Conservation (phyloP, 2,113 vertebrate genomes). For the Hemiscyllium ocellatum region DNA sequence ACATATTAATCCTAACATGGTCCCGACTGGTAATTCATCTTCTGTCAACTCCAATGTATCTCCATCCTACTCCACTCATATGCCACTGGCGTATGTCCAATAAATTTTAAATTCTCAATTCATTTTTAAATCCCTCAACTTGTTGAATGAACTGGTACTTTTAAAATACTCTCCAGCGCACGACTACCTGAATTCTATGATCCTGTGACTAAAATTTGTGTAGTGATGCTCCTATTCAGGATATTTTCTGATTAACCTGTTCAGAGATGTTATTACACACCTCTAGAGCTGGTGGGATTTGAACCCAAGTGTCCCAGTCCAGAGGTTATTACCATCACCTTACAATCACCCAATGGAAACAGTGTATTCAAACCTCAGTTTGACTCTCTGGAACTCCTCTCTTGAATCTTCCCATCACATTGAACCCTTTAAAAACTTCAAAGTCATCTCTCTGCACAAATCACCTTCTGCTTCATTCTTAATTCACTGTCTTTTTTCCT, state of each 20-base stretch:
- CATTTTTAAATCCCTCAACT: not conserved
- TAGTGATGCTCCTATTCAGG: too few species aligned
- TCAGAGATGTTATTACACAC: too few species aligned
- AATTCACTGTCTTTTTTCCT: not conserved
- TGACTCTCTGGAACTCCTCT: not conserved
- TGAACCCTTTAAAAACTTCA: not conserved
- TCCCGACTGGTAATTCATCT: not conserved
- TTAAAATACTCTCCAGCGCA: not conserved
- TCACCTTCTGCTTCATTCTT: not conserved
- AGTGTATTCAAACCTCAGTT: not conserved
- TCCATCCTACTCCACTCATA: not conserved
- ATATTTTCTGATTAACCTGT: too few species aligned
- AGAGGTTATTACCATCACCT: not conserved
- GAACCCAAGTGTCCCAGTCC: too few species aligned
- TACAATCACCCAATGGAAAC: not conserved
- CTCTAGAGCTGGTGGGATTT: too few species aligned
- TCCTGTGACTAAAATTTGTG: not conserved
- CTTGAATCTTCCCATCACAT: not conserved
- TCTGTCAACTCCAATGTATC: not conserved
- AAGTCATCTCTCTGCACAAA: not conserved
- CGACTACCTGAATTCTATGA: not conserved
- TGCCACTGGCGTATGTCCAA: not conserved
- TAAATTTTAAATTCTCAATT: not conserved
- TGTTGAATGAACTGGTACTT: not conserved
- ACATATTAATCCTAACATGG: not conserved